These are phyloP conservation scores for Caenorhabditis remanei DNA, from an alignment of 1,140 invertebrate species.

Conservation along the genomic window DNA sequence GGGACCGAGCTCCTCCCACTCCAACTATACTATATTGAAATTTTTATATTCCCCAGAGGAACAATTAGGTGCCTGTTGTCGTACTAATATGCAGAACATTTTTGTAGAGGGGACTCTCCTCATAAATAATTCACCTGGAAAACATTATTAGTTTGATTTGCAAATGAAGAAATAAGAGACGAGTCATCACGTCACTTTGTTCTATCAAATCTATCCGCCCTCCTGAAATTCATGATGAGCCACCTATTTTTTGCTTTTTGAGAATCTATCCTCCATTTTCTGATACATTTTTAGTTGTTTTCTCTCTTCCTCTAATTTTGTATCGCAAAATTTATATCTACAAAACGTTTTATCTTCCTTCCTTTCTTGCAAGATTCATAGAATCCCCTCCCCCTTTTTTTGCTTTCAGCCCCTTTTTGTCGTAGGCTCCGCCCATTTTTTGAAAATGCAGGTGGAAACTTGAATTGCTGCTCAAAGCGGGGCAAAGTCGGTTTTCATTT, in stretches of 20 bases:
- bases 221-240: neutral
- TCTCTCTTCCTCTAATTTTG: neutral
- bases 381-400: constrained; percentile 4
- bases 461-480: neutral
- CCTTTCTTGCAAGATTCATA: too few relatives aligned
- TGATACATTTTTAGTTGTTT: neutral
- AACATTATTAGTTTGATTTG: constrained; percentile 31
- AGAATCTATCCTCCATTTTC: neutral
- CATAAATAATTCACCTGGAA: constrained; percentile 50
- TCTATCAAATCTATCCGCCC: constrained; percentile 4
- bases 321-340: neutral
- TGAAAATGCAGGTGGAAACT: constrained; percentile 2
- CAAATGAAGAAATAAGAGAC: neutral
- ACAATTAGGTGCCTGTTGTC: neutral
- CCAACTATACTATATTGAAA: neutral
- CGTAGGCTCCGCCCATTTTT: neutral
- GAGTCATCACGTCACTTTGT: constrained; percentile 10
- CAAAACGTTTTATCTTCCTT: too few relatives aligned
- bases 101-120: neutral
- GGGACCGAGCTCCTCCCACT: too few relatives aligned
- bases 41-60: neutral
- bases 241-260: neutral
- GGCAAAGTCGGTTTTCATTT: neutral
- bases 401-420: neutral
- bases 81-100: neutral